Conservation (phyloP, 2,113 vertebrate genomes). For the Ancistrus triradiatus region DNA sequence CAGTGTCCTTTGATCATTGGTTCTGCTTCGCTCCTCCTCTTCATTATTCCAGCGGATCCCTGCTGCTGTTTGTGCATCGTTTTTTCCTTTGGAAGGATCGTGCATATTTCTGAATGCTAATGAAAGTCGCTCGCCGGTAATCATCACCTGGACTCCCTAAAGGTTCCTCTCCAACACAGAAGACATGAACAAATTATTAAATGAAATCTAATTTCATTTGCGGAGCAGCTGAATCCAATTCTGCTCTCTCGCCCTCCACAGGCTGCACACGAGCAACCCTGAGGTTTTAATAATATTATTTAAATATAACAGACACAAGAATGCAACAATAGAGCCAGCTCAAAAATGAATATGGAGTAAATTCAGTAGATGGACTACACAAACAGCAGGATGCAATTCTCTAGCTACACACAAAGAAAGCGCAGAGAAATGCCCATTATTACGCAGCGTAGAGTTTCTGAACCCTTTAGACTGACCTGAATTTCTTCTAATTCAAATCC, state of each 20-base stretch:
- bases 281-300: slow-evolving; percentile 54
- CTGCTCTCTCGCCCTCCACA: slow-evolving; percentile 48
- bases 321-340: slow-evolving; percentile 19
- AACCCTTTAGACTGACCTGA: no score
- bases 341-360: slow-evolving; percentile 15
- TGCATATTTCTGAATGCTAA: slow-evolving; percentile 60
- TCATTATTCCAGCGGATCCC: slow-evolving; percentile 37
- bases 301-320: slow-evolving; percentile 41
- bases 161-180: slow-evolving; percentile 46
- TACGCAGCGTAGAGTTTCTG: no score
- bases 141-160: slow-evolving; percentile 63
- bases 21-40: slow-evolving; percentile 27
- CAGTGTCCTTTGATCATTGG: slow-evolving; percentile 34
- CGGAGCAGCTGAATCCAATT: slow-evolving; percentile 62
- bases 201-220: slow-evolving; percentile 64
- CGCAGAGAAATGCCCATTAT: no score
- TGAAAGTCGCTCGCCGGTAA: slow-evolving; percentile 61
- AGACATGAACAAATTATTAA: slow-evolving; percentile 71
- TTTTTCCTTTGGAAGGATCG: slow-evolving; percentile 60
- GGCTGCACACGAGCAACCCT: slow-evolving; percentile 54
- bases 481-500: no score
- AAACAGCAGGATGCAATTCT: no score
- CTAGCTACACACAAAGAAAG: no score
- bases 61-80: slow-evolving; percentile 52
- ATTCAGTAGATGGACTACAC: slow-evolving; percentile 11